Conservation (phyloP, 2,888 invertebrate species). For the Cotesia congregata region DNA sequence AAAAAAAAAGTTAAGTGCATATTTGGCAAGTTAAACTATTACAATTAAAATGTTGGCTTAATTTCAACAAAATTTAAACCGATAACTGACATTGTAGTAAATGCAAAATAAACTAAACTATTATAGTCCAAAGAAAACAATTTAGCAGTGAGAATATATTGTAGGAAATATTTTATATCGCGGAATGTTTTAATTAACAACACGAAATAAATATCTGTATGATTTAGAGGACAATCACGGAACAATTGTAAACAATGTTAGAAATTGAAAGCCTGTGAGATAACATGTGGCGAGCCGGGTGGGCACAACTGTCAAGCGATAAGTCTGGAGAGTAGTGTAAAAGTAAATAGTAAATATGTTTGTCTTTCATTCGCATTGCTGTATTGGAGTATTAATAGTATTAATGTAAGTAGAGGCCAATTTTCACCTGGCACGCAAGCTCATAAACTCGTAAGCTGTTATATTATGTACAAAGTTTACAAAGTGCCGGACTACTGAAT, state of each 20-base stretch:
- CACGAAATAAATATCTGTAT: neutral
- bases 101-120: neutral
- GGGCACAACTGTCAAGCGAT: neutral
- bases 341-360: neutral
- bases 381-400: neutral
- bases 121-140: neutral
- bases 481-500: constrained; percentile 26
- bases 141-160: neutral
- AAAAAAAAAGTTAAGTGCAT: neutral
- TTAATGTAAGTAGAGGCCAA: constrained; percentile 39
- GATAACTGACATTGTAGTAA: neutral
- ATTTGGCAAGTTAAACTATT: neutral
- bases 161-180: neutral
- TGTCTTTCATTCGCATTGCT: constrained; percentile 11
- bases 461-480: neutral
- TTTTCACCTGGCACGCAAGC: constrained; percentile 47
- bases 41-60: neutral
- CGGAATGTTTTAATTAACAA: neutral
- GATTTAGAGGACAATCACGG: neutral
- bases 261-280: neutral
- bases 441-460: constrained; percentile 23
- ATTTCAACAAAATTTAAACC: neutral
- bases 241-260: neutral
- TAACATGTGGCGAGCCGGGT: neutral
- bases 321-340: neutral